Conservation (phyloP, 2,888 invertebrate genomes). For the Synergus umbraculus region DNA sequence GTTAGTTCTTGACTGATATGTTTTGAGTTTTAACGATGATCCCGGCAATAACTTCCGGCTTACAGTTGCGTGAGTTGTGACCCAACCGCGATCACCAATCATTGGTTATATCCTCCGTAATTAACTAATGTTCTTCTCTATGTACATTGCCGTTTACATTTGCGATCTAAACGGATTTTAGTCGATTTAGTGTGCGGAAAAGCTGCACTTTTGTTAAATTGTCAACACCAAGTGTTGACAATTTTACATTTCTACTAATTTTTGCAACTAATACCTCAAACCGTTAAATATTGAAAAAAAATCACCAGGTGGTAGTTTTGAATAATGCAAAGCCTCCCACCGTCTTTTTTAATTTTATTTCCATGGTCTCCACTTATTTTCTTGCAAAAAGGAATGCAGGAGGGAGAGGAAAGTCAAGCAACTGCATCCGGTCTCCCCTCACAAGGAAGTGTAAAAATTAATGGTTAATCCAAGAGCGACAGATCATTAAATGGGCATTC, state of each 20-base stretch:
- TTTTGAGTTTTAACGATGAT: constrained; percentile 76
- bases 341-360: not conserved
- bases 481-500: not conserved
- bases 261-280: too few relatives aligned
- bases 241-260: too few relatives aligned
- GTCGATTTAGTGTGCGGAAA: not conserved
- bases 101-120: constrained; percentile 74
- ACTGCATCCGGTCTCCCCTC: not conserved
- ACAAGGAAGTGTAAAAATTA: not conserved
- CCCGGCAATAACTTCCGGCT: constrained; percentile 76
- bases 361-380: not conserved
- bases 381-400: not conserved
- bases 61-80: constrained; percentile 73
- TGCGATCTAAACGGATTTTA: not conserved
- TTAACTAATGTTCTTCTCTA: constrained; percentile 77
- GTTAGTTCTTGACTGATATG: constrained; percentile 70
- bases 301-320: not conserved
- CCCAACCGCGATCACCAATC: constrained; percentile 73
- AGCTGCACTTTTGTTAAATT: too few relatives aligned
- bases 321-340: not conserved
- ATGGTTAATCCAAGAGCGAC: not conserved
- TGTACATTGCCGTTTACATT: constrained; percentile 64
- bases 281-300: too few relatives aligned
- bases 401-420: not conserved
- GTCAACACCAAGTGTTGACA: too few relatives aligned